These are phyloP conservation scores for Bubo bubo DNA, from an alignment of 2,113 vertebrate genomes.

Conservation along the genomic window DNA sequence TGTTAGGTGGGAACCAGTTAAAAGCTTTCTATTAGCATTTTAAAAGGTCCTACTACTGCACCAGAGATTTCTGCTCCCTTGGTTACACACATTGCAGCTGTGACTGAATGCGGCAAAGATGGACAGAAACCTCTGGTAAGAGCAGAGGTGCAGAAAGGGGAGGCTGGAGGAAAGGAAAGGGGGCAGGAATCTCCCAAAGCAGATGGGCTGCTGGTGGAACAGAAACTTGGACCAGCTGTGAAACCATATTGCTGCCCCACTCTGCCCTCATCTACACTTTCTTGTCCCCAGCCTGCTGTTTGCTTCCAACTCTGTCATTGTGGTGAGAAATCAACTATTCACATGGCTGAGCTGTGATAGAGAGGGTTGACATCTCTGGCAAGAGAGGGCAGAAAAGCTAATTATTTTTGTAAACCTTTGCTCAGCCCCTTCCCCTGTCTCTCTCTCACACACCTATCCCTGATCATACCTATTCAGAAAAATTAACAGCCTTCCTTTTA, in stretches of 20 bases:
- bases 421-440: background rate
- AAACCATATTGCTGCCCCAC: background rate
- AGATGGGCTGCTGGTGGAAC: background rate
- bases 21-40: conserved; percentile 16
- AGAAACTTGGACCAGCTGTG: background rate
- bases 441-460: background rate
- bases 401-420: conserved; percentile 42
- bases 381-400: conserved; percentile 26
- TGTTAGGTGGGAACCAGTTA: background rate
- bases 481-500: background rate
- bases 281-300: background rate
- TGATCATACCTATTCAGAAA: background rate
- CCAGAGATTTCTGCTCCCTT: background rate
- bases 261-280: background rate
- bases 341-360: background rate
- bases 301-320: conserved; percentile 10
- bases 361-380: background rate
- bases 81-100: background rate
- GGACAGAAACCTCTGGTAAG: background rate
- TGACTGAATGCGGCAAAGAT: background rate
- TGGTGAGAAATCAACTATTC: conserved; percentile 26
- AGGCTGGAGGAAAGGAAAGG: background rate
- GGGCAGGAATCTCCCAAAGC: background rate
- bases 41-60: background rate
- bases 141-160: background rate